Conservation (phyloP, 37 sponge, comb jelly and placozoan species). For the Halichondria panicea region DNA sequence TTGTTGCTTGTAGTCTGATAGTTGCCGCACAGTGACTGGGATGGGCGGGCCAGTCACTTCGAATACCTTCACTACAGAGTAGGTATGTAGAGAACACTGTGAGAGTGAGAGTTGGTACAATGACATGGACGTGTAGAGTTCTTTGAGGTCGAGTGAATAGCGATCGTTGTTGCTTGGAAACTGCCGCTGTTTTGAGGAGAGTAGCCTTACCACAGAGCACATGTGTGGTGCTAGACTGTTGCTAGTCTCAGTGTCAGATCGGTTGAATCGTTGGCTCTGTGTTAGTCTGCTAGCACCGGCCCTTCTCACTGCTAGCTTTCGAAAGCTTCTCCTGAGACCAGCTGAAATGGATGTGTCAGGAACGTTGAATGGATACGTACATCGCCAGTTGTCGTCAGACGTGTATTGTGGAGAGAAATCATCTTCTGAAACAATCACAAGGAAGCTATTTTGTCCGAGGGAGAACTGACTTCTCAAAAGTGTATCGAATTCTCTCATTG, state of each 20-base stretch:
- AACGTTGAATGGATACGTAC: slow-evolving; percentile 44
- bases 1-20: background rate
- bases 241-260: background rate
- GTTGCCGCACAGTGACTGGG: slow-evolving; percentile 26
- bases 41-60: slow-evolving; percentile 63
- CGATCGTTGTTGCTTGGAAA: slow-evolving; percentile 36
- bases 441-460: slow-evolving; percentile 37
- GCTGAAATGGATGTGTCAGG: slow-evolving; percentile 17
- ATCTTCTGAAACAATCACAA: slow-evolving; percentile 40
- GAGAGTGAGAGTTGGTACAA: slow-evolving; percentile 35
- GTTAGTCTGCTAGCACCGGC: background rate
- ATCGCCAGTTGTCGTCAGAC: slow-evolving; percentile 38
- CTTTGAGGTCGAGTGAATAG: slow-evolving; percentile 7
- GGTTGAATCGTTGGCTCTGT: background rate
- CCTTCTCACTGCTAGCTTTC: slow-evolving; percentile 2
- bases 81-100: slow-evolving; percentile 23
- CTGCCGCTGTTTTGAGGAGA: slow-evolving; percentile 27
- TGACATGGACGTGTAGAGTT: slow-evolving; percentile 48
- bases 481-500: slow-evolving; percentile 42
- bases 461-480: slow-evolving; percentile 19
- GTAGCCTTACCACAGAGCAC: slow-evolving; percentile 19
- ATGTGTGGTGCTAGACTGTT: slow-evolving; percentile 3
- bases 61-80: slow-evolving; percentile 45
- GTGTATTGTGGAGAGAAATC: slow-evolving; percentile 46
- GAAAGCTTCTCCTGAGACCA: slow-evolving; percentile 33